A percentile compares a stretch with the other conserved stretches of the same genome.
Evolutionary conservation across 2,797 vertebrate species (phyloP).

Genomic region (Rhinichthys osculus): DNA sequence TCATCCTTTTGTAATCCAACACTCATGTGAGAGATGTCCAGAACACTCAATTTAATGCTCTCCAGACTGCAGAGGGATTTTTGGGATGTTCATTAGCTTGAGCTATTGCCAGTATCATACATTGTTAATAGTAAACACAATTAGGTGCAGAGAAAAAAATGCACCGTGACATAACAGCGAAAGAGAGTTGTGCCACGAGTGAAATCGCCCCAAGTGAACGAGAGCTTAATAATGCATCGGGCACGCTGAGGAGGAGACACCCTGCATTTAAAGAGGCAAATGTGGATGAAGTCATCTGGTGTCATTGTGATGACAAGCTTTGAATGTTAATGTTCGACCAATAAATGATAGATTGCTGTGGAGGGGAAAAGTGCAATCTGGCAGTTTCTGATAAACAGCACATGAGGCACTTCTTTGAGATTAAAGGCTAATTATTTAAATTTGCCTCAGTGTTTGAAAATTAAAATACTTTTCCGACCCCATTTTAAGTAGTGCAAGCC

Average conservation of each 20-base stretch:
- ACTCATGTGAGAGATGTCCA: constrained; percentile 34
- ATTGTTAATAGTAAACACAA: constrained; percentile 54
- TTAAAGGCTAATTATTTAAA: constrained; percentile 34
- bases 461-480: constrained; percentile 17
- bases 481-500: constrained; percentile 16
- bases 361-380: constrained; percentile 38
- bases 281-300: constrained; percentile 43
- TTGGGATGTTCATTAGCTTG: constrained; percentile 45
- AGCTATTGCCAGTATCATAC: constrained; percentile 46
- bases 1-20: constrained; percentile 49
- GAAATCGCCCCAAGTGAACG: constrained; percentile 38
- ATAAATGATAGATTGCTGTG: constrained; percentile 46
- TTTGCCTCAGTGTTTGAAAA: constrained; percentile 26
- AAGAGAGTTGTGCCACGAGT: constrained; percentile 34
- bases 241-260: constrained; percentile 34
- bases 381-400: constrained; percentile 32
- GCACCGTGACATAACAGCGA: constrained; percentile 30
- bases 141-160: constrained; percentile 41
- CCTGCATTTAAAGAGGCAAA: constrained; percentile 48
- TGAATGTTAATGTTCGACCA: constrained; percentile 46
- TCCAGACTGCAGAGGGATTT: constrained; percentile 32
- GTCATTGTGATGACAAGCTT: constrained; percentile 41
- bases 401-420: constrained; percentile 23
- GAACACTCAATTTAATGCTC: constrained; percentile 23
- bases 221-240: constrained; percentile 39